phyloP scores from a whole-genome alignment of 2,113 vertebrate species.

The Donacobius atricapilla region DNA sequence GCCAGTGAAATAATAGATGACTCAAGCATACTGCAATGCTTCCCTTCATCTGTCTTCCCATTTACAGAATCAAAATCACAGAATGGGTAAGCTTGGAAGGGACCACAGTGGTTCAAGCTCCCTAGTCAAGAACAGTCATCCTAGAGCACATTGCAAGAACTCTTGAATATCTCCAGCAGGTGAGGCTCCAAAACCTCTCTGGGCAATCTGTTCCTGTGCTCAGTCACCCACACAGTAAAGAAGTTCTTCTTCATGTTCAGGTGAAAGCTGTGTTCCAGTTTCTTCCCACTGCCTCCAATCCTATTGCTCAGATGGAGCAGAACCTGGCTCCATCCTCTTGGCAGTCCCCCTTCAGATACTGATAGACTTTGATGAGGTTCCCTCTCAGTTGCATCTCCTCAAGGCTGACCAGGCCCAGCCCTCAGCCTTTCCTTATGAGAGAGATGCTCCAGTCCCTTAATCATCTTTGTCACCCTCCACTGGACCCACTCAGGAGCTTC shows the following conservation, averaged over 20 bases:
- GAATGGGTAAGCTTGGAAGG: background rate
- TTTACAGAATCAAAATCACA: background rate
- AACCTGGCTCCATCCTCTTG: background rate
- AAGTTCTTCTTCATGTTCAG: background rate
- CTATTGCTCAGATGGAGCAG: background rate
- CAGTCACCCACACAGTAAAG: background rate
- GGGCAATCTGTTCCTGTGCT: background rate
- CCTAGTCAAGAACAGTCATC: background rate
- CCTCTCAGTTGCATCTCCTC: fast-evolving
- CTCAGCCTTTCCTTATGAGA: background rate
- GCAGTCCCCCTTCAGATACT: background rate
- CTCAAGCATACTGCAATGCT: background rate
- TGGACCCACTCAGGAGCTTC: background rate
- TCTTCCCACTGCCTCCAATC: background rate
- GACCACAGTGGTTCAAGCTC: background rate
- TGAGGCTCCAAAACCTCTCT: background rate
- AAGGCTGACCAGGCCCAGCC: background rate
- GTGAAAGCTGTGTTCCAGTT: background rate
- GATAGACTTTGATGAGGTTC: fast-evolving
- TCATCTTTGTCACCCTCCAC: too few relatives aligned
- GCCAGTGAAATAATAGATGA: background rate
- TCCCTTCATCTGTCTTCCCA: background rate
- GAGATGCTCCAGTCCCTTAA: background rate
- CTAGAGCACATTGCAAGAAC: background rate
- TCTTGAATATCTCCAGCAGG: background rate